A percentile compares a stretch with the other conserved stretches of the same genome.
Evolutionary conservation across 2,113 vertebrate species (phyloP).

Genomic region (Gulo gulo): DNA sequence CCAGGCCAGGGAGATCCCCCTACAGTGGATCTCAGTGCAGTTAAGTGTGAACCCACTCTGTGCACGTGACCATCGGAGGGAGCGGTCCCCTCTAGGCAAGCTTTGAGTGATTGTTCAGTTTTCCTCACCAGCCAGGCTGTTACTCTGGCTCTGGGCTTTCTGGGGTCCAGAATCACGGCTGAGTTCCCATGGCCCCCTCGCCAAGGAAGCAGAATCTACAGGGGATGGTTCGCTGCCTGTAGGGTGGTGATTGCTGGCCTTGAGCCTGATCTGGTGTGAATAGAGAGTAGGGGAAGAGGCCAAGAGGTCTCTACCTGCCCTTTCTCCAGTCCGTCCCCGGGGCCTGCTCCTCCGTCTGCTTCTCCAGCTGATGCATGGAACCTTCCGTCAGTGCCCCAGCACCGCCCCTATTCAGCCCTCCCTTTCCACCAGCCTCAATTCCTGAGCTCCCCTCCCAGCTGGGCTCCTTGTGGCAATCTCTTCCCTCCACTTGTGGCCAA

Average conservation of each 20-base stretch:
- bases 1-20: not conserved
- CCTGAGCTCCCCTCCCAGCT: not conserved
- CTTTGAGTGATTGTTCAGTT: not conserved
- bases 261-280: not conserved
- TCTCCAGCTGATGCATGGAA: not conserved
- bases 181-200: not conserved
- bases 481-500: not conserved
- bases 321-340: not conserved
- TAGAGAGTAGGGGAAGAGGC: not conserved
- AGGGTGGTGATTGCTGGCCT: not conserved
- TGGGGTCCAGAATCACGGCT: not conserved
- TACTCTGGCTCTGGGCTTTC: not conserved
- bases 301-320: not conserved
- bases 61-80: fast-evolving
- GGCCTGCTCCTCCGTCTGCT: not conserved
- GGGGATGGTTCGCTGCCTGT: not conserved
- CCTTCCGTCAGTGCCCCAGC: not conserved
- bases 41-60: not conserved
- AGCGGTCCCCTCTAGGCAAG: not conserved
- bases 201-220: not conserved
- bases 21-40: not conserved
- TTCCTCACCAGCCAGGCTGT: not conserved
- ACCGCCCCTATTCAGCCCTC: not conserved
- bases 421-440: not conserved
- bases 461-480: not conserved